Base-by-base conservation (phyloP, 2,797 vertebrate species). In the Arctocebus calabarensis region DNA sequence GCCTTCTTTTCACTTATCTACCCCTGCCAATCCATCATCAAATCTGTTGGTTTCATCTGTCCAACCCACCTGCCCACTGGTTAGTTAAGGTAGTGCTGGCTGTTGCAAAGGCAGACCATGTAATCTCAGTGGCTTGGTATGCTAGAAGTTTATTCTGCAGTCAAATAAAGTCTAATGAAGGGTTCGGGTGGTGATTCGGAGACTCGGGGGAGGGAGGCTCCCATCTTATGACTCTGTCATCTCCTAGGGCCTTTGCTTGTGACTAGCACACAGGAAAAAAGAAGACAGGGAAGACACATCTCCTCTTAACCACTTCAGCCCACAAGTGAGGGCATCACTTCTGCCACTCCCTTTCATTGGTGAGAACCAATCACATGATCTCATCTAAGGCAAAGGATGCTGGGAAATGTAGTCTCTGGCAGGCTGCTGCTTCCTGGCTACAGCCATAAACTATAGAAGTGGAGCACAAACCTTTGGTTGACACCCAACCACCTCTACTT, bases 361-460 rank as follows among this genome's bases (percentile, higher is more conserved):
- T 43, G 22, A 94, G 34, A 94, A 59, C 82, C 43, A 84, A 73
- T 59, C 90, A 88, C 52, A 34, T 88, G 87, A 93, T 73, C 27
- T 25, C 52, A 34, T 61, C 55, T 27, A 23, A 0, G 37, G 7
- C 77, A 93, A 40, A 75, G 43, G 40, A 0, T 40, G 0, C 66
- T 90, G 92, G 83, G 83, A 96, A 88, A 68, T 82, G 68, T 43
- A 32, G 84, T 79, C 14, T 64, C 11, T 17, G 22, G 16, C 4
- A 61, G 77, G 82, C 59, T 82, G 27, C 59, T 34, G 16, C 43
- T 85, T 89, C 48, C 40, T 20, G 20, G 23, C n/a, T n/a, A 11
- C 43, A 32, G 3, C 19, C 1, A 22, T 25, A 34, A 34, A 10
- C 57, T 27, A 0, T 14, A 48, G 27, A 74, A 68, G 59, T 17